These are phyloP conservation scores for Arothron firmamentum DNA, from an alignment of 2,113 vertebrate species.

Conservation along the genomic window DNA sequence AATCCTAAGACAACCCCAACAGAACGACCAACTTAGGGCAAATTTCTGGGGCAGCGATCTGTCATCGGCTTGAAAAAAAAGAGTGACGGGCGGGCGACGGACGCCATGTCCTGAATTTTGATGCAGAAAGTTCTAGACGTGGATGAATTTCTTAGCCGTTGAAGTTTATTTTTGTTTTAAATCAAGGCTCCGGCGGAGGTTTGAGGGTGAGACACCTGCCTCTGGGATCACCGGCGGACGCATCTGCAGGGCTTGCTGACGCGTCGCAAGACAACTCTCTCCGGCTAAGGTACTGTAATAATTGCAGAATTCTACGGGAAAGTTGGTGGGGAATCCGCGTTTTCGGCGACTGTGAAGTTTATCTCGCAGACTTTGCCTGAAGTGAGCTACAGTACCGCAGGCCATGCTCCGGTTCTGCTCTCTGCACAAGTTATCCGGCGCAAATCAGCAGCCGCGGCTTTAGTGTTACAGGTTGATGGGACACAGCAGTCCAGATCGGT, in stretches of 20 bases:
- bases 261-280: conserved; percentile 19
- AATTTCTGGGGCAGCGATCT: conserved; percentile 9
- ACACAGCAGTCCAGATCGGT: conserved; percentile 18
- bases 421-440: conserved; percentile 49
- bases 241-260: conserved; percentile 17
- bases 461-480: conserved; percentile 65
- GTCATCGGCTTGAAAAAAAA: conserved; percentile 3
- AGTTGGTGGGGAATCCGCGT: conserved; percentile 7
- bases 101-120: conserved; percentile 30
- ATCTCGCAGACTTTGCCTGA: not conserved
- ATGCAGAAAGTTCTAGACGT: conserved; percentile 51
- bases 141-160: conserved; percentile 54
- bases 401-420: conserved; percentile 2
- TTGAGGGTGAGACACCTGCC: conserved; percentile 62
- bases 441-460: conserved; percentile 10
- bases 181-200: conserved; percentile 46
- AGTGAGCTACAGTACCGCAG: conserved; percentile 3
- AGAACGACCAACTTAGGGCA: conserved; percentile 16
- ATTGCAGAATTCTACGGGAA: not conserved
- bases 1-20: conserved; percentile 6
- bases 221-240: conserved; percentile 52
- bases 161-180: conserved; percentile 45
- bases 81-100: conserved; percentile 18
- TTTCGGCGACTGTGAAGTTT: not conserved
- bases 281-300: conserved; percentile 53